phyloP scores from a whole-genome alignment of 2,888 invertebrate species.

The Timema podura region DNA sequence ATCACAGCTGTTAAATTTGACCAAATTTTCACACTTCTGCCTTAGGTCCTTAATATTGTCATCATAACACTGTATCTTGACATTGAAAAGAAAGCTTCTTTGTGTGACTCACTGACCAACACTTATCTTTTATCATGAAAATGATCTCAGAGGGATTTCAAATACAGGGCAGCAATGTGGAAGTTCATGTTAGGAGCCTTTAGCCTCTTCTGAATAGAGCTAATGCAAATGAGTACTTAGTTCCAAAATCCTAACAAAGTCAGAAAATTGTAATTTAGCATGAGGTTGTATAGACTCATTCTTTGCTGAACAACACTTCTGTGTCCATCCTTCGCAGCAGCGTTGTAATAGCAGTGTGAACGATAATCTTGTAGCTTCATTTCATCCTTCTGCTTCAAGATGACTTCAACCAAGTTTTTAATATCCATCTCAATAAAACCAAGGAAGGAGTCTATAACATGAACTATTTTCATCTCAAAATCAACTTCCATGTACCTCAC shows the following conservation, averaged over 20 bases:
- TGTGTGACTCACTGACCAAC: background rate
- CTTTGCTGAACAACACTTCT: slow-evolving; percentile 31
- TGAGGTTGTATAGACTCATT: slow-evolving; percentile 21
- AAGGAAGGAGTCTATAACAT: slow-evolving; percentile 33
- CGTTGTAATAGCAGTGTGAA: slow-evolving; percentile 34
- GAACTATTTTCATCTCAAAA: slow-evolving; percentile 30
- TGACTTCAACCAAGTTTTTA: background rate
- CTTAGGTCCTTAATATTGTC: background rate
- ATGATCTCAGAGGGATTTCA: background rate
- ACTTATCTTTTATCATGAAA: background rate
- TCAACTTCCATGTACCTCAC: slow-evolving; percentile 29
- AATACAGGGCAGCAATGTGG: background rate
- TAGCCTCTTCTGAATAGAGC: background rate
- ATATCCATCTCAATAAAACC: slow-evolving; percentile 28
- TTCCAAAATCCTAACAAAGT: slow-evolving; percentile 12
- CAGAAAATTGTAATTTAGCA: slow-evolving; percentile 1
- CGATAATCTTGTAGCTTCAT: slow-evolving; percentile 28
- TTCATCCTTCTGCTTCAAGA: slow-evolving; percentile 20
- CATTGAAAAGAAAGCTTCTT: background rate
- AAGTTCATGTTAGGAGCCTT: background rate
- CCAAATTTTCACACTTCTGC: background rate
- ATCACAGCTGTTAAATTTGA: background rate
- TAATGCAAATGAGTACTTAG: background rate
- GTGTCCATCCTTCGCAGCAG: slow-evolving; percentile 31
- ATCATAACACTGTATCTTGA: background rate